Base-by-base conservation (phyloP, 2,113 vertebrate genomes). In the Notiomystis cincta region DNA sequence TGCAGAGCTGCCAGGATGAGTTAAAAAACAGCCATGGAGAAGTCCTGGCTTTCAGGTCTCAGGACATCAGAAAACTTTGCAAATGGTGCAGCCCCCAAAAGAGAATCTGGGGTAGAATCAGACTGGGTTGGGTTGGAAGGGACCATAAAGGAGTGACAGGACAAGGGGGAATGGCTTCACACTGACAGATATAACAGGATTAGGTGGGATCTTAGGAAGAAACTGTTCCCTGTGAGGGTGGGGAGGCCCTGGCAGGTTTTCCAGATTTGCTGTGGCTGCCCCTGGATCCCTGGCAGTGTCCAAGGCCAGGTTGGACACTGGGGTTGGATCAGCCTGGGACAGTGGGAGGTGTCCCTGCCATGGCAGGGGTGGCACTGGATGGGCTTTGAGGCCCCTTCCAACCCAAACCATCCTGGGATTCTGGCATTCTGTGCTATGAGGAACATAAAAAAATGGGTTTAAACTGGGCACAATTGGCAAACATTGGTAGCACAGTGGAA, bases 191-290 rank as follows among this genome's bases (percentile, higher is more conserved):
- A 19, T 16, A 2, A 11, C 1, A 7, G 37, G 66, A 21, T 6
- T 23, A 8, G 64, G 5, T 44, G 35, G 31, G 44, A 72, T 31
- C 0, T 12, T 3, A 3, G 56, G 75, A 3, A 64, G 11, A 7
- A 42, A 56, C 22, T 64, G 2, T 10, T 56, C 27, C 9, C 44
- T 60, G 56, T 2, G 9, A 56, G 40, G 57, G 21, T 42, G 66
- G 9, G 6, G 0, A 79, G 24, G n/a, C 10, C 4, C 48, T 70
- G 40, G n/a, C 1, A 3, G 65, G 4, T 0, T 62, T 0, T 4
- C 64, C 75, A 79, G 40, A 16, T 48, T 6, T 47, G 65, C 65
- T 87, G 65, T 6, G 85, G 66, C 56, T 64, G 66, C 48, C 50
- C 75, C 66, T 79, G 85, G 16, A 64, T 80, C 66, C 65, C 85